A percentile compares a stretch with the other conserved stretches of the same genome.
phyloP scores from a whole-genome alignment of 2,888 invertebrate species.

The Eremobia ochroleuca region DNA sequence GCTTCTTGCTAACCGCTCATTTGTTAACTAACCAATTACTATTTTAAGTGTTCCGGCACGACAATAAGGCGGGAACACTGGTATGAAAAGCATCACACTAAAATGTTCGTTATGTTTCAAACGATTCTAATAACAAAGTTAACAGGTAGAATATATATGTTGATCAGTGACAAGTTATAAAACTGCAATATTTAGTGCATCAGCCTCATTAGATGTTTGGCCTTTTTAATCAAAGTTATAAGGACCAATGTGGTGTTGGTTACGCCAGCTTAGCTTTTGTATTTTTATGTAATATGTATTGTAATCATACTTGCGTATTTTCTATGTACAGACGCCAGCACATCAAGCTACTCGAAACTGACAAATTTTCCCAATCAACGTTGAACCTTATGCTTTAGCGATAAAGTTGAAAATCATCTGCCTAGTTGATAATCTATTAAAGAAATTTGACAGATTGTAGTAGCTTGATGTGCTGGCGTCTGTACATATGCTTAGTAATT shows the following conservation, averaged over 20 bases:
- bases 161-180: background rate
- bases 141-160: too few species aligned
- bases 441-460: too few species aligned
- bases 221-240: background rate
- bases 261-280: background rate
- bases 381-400: too few species aligned
- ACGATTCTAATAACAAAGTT: background rate
- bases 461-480: too few species aligned
- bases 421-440: too few species aligned
- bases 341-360: too few species aligned
- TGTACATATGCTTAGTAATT: background rate
- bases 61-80: conserved; percentile 1
- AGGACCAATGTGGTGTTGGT: conserved; percentile 2
- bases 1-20: conserved; percentile 19
- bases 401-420: too few species aligned
- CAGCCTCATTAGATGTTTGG: background rate
- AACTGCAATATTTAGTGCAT: background rate
- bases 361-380: too few species aligned
- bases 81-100: background rate
- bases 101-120: conserved; percentile 24
- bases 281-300: conserved; percentile 3
- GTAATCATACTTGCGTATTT: background rate
- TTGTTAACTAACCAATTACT: conserved; percentile 45
- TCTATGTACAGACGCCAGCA: too few species aligned
- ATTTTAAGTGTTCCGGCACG: conserved; percentile 42